Percentiles rank a stretch among this genome's conserved stretches.
phyloP scores from a whole-genome alignment of 2,888 invertebrate genomes.

The Lampropteryx suffumata region DNA sequence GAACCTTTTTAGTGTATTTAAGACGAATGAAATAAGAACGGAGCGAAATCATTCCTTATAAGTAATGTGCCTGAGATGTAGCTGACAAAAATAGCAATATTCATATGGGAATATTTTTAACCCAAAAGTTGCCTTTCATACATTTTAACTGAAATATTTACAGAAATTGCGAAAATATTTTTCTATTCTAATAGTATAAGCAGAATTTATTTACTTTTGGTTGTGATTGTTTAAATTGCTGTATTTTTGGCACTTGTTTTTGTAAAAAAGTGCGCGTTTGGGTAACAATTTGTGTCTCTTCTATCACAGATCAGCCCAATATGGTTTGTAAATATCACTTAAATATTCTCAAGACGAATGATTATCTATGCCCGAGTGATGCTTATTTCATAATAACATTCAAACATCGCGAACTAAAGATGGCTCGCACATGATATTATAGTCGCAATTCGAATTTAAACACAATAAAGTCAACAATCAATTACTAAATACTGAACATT shows the following conservation, averaged over 20 bases:
- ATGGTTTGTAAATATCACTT: too few relatives aligned
- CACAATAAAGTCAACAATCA: too few relatives aligned
- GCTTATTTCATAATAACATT: too few relatives aligned
- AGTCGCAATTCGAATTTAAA: too few relatives aligned
- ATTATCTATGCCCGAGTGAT: too few relatives aligned
- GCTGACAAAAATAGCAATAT: conserved; percentile 15
- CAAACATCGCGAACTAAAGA: too few relatives aligned
- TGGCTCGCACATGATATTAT: too few relatives aligned
- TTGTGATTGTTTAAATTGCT: conserved; percentile 34
- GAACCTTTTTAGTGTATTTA: conserved; percentile 21
- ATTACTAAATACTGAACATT: too few relatives aligned
- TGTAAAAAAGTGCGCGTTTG: conserved; percentile 8
- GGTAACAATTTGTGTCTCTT: conserved; percentile 20
- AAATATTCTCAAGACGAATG: too few relatives aligned
- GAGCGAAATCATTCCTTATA: conserved; percentile 29
- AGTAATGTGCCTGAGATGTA: conserved; percentile 27
- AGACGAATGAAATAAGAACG: conserved; percentile 11
- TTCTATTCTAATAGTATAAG: conserved; percentile 34
- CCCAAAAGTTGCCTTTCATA: conserved; percentile 22
- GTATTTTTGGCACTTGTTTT: conserved; percentile 22
- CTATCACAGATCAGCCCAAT: too few relatives aligned
- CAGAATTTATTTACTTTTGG: conserved; percentile 37
- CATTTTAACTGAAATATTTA: conserved; percentile 29
- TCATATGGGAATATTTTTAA: neutral
- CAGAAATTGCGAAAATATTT: conserved; percentile 31